phyloP scores from a whole-genome alignment of 2,888 invertebrate genomes.

The Plebejus anna region DNA sequence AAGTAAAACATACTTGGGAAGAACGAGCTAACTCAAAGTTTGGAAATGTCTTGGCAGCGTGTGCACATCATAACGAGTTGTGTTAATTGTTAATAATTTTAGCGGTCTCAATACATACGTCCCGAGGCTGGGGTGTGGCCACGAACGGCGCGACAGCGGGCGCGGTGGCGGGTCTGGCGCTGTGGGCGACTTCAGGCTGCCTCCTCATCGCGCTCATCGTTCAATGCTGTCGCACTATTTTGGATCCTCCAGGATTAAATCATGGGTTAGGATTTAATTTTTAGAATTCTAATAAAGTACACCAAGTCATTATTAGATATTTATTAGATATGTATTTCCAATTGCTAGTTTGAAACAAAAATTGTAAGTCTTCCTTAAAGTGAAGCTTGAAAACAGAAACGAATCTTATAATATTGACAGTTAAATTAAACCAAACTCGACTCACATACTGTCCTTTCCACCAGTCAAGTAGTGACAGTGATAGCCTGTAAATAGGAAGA shows the following conservation, averaged over 20 bases:
- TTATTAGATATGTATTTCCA: no score
- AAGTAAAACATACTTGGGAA: neutral
- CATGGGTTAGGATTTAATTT: slow-evolving; percentile 32
- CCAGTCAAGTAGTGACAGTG: no score
- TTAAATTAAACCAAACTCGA: neutral
- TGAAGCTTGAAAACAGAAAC: no score
- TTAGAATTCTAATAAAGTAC: no score
- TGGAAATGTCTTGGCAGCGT: slow-evolving; percentile 1
- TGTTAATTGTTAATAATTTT: slow-evolving; percentile 36
- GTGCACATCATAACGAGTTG: slow-evolving; percentile 4
- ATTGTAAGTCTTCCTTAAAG: no score
- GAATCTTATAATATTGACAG: no score
- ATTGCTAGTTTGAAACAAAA: no score
- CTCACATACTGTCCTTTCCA: neutral
- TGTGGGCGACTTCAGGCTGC: slow-evolving; percentile 80
- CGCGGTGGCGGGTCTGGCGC: slow-evolving; percentile 58
- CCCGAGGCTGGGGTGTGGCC: slow-evolving; percentile 66
- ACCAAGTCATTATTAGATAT: no score
- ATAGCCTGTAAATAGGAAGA: no score
- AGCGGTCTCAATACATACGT: slow-evolving; percentile 82
- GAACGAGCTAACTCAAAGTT: neutral
- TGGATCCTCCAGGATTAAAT: slow-evolving; percentile 53
- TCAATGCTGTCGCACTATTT: slow-evolving; percentile 75
- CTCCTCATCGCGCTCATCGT: slow-evolving; percentile 75
- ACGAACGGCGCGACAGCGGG: slow-evolving; percentile 57